Evolutionary conservation across 2,113 vertebrate genomes (phyloP).

Genomic region (Corythornis cristatus): DNA sequence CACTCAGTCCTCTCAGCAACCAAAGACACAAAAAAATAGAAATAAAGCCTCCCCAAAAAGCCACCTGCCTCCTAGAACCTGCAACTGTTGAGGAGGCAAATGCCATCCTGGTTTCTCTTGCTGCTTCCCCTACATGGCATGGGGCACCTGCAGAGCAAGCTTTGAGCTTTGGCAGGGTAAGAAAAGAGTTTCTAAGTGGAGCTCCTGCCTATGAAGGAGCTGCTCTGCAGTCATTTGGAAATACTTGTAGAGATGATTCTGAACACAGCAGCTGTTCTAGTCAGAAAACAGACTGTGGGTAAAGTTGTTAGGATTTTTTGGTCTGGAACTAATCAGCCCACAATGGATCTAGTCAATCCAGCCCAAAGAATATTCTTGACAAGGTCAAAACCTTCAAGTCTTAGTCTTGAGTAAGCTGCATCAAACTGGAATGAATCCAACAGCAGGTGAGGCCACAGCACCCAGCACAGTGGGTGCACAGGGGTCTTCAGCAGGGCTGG

Average conservation of each 20-base stretch:
- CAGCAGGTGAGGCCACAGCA: background rate
- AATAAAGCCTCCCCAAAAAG: accelerated
- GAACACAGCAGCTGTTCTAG: background rate
- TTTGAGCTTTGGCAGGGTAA: background rate
- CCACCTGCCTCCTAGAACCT: background rate
- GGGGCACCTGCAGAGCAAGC: background rate
- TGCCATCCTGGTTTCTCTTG: background rate
- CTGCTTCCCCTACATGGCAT: background rate
- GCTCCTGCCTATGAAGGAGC: background rate
- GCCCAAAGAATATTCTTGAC: background rate
- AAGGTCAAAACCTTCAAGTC: background rate
- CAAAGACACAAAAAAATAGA: background rate
- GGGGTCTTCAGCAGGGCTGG: background rate
- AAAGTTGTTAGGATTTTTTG: background rate
- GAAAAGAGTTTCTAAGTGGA: background rate
- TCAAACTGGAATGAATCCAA: background rate
- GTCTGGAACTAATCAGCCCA: background rate
- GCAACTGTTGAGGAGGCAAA: background rate
- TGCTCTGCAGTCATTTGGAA: background rate
- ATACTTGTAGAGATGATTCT: background rate
- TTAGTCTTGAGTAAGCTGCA: background rate
- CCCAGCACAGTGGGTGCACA: accelerated
- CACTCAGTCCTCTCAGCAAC: background rate
- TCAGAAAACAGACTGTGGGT: background rate
- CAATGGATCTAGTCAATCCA: accelerated